Evolutionary conservation across 2,797 vertebrate genomes (phyloP).

Genomic region (Botia almorhae): DNA sequence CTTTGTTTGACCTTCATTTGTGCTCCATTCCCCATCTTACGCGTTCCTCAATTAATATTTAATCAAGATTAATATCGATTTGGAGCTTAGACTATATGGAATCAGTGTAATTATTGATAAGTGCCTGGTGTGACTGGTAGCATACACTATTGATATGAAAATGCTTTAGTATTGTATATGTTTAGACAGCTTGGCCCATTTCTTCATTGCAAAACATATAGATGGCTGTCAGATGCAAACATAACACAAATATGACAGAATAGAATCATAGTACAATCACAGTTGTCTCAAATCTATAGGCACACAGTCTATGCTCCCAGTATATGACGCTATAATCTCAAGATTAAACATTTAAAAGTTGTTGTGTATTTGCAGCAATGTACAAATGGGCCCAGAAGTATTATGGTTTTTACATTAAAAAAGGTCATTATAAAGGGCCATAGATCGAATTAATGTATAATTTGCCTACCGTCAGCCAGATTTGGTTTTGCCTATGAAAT

Average conservation of each 20-base stretch:
- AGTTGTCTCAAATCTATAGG: neutral
- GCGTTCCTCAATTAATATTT: constrained; percentile 68
- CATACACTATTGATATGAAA: constrained; percentile 65
- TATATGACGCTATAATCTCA: no score
- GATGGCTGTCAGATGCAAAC: neutral
- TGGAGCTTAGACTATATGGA: constrained; percentile 50
- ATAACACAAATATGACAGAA: no score
- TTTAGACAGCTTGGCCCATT: constrained; percentile 6
- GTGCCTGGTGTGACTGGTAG: constrained; percentile 57
- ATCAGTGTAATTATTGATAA: constrained; percentile 69
- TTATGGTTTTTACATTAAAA: no score
- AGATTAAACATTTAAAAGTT: no score
- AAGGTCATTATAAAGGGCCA: no score
- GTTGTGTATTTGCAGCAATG: no score
- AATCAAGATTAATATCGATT: constrained; percentile 64
- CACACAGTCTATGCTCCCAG: no score
- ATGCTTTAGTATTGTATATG: constrained; percentile 2
- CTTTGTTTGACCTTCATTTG: constrained; percentile 54
- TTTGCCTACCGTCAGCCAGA: no score
- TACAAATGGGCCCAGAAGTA: no score
- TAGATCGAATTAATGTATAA: no score
- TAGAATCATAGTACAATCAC: neutral
- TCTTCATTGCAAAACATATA: neutral
- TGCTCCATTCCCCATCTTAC: constrained; percentile 30
- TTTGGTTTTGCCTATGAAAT: no score